phyloP scores from a whole-genome alignment of 2,888 invertebrate species.

The Ellobium chinense region DNA sequence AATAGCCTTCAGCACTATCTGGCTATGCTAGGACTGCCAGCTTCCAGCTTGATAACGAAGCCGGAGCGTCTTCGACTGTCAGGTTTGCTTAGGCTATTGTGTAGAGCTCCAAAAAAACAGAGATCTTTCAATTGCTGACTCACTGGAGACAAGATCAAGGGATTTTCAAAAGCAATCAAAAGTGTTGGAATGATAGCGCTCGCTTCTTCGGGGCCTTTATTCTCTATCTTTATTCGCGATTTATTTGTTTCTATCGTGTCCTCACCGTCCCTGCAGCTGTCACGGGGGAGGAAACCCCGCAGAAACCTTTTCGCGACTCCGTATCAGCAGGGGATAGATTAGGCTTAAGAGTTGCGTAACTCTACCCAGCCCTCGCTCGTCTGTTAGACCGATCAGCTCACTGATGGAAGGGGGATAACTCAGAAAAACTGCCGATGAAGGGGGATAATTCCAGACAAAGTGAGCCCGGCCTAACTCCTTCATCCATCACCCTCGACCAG shows the following conservation, averaged over 20 bases:
- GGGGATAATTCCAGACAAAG: conserved; percentile 12
- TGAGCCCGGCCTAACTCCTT: not conserved
- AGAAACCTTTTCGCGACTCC: not conserved
- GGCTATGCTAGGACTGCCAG: no score
- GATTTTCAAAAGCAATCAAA: not conserved
- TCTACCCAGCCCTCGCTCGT: conserved; percentile 10
- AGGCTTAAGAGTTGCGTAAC: conserved; percentile 25
- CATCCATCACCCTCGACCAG: not conserved
- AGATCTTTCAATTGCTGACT: not conserved
- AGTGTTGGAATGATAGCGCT: not conserved
- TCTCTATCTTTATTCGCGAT: conserved; percentile 19
- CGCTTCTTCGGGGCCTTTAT: not conserved
- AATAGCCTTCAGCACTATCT: no score
- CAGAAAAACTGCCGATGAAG: conserved; percentile 24
- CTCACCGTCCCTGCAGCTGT: conserved; percentile 13
- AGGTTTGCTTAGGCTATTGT: not conserved
- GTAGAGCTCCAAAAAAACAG: not conserved
- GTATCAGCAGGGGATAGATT: conserved; percentile 20
- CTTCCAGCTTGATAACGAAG: no score
- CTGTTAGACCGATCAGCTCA: conserved; percentile 26
- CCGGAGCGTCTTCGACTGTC: no score
- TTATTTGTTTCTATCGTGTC: conserved; percentile 28
- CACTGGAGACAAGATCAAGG: not conserved
- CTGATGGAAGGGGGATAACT: conserved; percentile 29
- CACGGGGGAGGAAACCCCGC: not conserved